Percentiles rank a stretch among this genome's conserved stretches.
These are phyloP conservation scores for Pollenia labialis DNA, from an alignment of 2,888 invertebrate species.

Conservation along the genomic window DNA sequence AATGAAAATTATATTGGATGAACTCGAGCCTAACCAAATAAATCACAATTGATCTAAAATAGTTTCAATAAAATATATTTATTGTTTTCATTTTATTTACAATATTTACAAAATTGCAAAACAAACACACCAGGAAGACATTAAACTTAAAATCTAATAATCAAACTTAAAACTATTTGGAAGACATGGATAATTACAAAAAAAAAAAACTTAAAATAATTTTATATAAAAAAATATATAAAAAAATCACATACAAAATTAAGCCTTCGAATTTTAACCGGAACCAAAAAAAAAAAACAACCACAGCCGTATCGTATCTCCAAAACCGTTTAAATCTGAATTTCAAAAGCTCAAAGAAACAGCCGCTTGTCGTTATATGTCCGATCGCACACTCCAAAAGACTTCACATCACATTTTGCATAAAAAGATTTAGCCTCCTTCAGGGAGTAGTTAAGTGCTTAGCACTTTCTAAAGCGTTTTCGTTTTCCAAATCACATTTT, in stretches of 20 bases:
- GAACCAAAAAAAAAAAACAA: neutral
- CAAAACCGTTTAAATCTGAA: neutral
- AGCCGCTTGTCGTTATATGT: neutral
- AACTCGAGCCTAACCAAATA: no score
- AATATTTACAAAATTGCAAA: constrained; percentile 26
- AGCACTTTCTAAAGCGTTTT: constrained; percentile 25
- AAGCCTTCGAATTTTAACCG: neutral
- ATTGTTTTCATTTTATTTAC: neutral
- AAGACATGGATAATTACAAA: constrained; percentile 10
- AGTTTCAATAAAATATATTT: no score
- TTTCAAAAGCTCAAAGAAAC: neutral
- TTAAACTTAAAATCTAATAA: constrained; percentile 14
- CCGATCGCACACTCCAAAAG: no score
- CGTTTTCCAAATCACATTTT: neutral
- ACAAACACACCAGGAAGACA: constrained; percentile 39
- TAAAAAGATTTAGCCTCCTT: constrained; percentile 10
- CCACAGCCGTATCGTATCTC: neutral
- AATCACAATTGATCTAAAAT: no score
- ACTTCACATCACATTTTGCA: constrained; percentile 1
- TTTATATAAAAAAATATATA: neutral
- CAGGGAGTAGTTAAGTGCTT: neutral
- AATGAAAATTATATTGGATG: no score
- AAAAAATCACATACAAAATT: constrained; percentile 33
- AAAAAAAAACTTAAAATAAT: constrained; percentile 12
- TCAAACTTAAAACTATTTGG: neutral